Percentiles rank a stretch among this genome's conserved stretches.
phyloP scores from a whole-genome alignment of 1,140 invertebrate genomes.

The Tyrophagus putrescentiae region DNA sequence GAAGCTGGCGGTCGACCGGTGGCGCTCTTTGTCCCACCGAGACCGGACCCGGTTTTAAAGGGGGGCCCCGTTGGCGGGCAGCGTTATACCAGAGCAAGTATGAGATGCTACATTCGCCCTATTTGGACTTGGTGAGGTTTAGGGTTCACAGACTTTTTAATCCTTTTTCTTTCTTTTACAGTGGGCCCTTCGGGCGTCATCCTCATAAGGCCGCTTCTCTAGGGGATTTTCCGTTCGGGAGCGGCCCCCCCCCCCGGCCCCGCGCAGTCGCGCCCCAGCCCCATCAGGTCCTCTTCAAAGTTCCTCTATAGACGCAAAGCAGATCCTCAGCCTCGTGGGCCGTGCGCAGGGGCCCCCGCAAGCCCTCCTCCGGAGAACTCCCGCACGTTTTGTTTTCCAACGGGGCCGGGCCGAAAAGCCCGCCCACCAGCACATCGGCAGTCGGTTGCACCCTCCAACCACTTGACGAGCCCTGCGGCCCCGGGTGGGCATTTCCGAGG shows the following conservation, averaged over 20 bases:
- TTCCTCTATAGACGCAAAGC: conserved; percentile 71
- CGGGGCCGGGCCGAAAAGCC: conserved; percentile 68
- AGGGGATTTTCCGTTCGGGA: background rate
- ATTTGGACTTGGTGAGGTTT: background rate
- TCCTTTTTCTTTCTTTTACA: background rate
- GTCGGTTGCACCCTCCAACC: conserved; percentile 80
- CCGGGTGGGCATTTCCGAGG: conserved; percentile 80
- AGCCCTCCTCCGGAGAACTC: conserved; percentile 56
- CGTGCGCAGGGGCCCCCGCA: conserved; percentile 74
- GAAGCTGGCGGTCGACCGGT: background rate
- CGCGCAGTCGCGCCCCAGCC: conserved; percentile 63
- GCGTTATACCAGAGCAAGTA: no score
- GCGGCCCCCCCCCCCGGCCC: conserved; percentile 32
- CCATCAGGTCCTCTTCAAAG: conserved; percentile 70
- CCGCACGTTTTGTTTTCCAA: conserved; percentile 58
- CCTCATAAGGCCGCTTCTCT: background rate
- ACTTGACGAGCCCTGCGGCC: conserved; percentile 76
- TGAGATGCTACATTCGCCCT: background rate
- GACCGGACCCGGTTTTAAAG: background rate
- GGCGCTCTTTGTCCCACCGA: background rate
- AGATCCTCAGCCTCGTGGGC: conserved; percentile 58
- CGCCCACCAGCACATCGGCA: conserved; percentile 77
- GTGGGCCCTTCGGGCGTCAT: background rate
- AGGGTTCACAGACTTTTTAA: background rate
- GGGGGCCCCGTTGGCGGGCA: conserved; percentile 11